These are phyloP conservation scores for Cuculus canorus DNA, from an alignment of 2,797 vertebrate genomes.

Conservation along the genomic window DNA sequence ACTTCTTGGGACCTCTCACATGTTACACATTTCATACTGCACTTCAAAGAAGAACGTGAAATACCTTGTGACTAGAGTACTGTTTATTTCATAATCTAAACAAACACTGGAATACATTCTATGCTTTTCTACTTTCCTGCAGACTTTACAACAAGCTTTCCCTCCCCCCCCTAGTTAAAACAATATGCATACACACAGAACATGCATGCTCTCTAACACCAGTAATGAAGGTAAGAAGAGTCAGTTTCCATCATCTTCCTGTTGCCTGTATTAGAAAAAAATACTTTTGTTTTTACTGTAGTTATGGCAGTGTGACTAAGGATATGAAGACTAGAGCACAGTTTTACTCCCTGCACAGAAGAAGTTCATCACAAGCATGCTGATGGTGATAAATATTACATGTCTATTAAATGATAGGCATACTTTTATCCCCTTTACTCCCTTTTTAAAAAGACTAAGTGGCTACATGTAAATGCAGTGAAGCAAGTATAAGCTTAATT, in stretches of 20 bases:
- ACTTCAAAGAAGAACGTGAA: constrained; percentile 70
- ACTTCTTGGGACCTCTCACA: constrained; percentile 39
- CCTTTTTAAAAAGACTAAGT: constrained; percentile 72
- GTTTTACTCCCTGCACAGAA: constrained; percentile 70
- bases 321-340: constrained; percentile 61
- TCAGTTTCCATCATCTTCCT: constrained; percentile 71
- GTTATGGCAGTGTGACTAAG: constrained; percentile 71
- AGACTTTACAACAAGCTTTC: constrained; percentile 69
- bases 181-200: constrained; percentile 68
- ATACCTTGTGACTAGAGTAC: constrained; percentile 63
- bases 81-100: constrained; percentile 76
- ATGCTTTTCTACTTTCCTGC: constrained; percentile 70
- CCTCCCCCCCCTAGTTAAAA: constrained; percentile 47
- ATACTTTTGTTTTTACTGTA: constrained; percentile 52
- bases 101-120: constrained; percentile 70
- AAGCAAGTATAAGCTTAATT: constrained; percentile 75
- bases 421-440: constrained; percentile 74
- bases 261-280: constrained; percentile 66
- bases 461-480: constrained; percentile 78
- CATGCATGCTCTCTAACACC: constrained; percentile 68
- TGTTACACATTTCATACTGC: constrained; percentile 34
- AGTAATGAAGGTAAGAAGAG: constrained; percentile 60
- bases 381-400: constrained; percentile 76
- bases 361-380: constrained; percentile 79
- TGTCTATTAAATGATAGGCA: constrained; percentile 78